Conservation (phyloP, 2,888 invertebrate genomes). For the Orgyia antiqua region DNA sequence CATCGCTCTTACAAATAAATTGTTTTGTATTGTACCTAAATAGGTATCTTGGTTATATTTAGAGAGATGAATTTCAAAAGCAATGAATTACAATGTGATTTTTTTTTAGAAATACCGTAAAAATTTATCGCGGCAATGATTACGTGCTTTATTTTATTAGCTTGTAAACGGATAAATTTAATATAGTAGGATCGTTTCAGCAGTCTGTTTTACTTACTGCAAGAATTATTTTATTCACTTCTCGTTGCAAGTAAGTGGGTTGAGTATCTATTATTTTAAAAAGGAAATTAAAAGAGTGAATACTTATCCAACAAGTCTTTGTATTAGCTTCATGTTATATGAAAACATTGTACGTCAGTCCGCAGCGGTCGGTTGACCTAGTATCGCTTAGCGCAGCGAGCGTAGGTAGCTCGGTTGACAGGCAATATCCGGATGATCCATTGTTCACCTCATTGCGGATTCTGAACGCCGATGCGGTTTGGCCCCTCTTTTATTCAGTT, state of each 20-base stretch:
- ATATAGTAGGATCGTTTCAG: too few species aligned
- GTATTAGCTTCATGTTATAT: slow-evolving; percentile 32
- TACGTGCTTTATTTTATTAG: too few species aligned
- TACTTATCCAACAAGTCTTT: slow-evolving; percentile 24
- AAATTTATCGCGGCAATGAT: too few species aligned
- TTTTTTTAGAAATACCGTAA: too few species aligned
- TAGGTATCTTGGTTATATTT: background rate
- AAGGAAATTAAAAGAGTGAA: slow-evolving; percentile 16
- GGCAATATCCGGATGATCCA: slow-evolving; percentile 74
- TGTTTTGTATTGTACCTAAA: background rate
- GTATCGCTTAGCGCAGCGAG: slow-evolving; percentile 35
- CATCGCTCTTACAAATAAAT: slow-evolving; percentile 6
- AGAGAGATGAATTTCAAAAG: background rate
- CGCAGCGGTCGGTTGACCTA: slow-evolving; percentile 29
- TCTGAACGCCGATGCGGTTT: slow-evolving; percentile 48
- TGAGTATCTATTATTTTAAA: slow-evolving; percentile 11
- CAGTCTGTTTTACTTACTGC: too few species aligned
- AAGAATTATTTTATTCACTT: too few species aligned
- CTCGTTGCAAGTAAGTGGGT: too few species aligned
- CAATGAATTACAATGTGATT: too few species aligned
- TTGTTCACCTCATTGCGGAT: slow-evolving; percentile 73
- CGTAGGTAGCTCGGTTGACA: slow-evolving; percentile 59
- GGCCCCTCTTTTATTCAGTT: slow-evolving; percentile 41
- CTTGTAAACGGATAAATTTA: too few species aligned
- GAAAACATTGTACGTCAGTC: slow-evolving; percentile 28